Percentiles rank a stretch among this genome's conserved stretches.
Conservation (phyloP, 2,888 invertebrate species). For the Cantharis lateralis region DNA sequence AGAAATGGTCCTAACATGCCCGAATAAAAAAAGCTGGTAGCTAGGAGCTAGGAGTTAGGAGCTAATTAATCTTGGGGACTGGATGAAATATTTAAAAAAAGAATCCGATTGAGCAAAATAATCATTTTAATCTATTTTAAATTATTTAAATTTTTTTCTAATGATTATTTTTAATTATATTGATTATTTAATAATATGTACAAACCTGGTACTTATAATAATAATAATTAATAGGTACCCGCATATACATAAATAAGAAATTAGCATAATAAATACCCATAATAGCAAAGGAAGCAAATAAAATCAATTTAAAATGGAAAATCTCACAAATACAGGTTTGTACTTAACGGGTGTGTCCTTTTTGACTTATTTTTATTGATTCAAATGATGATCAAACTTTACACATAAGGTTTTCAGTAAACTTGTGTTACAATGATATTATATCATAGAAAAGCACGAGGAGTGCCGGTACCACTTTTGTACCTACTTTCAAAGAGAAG, state of each 20-base stretch:
- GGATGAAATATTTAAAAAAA: background rate
- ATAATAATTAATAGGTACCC: too few relatives aligned
- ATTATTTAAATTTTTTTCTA: too few relatives aligned
- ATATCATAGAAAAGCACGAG: slow-evolving; percentile 26
- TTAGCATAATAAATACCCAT: background rate
- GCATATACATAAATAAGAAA: background rate
- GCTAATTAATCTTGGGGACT: background rate
- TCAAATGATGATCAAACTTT: background rate
- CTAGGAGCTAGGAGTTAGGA: too few relatives aligned
- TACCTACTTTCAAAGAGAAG: slow-evolving; percentile 38
- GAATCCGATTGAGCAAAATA: too few relatives aligned
- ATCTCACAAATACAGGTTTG: background rate
- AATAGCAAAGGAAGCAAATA: too few relatives aligned
- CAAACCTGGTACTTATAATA: too few relatives aligned
- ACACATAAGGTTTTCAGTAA: background rate
- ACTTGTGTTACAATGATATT: slow-evolving; percentile 10
- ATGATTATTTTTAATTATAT: too few relatives aligned
- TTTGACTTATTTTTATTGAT: background rate
- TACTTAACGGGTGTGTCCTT: background rate
- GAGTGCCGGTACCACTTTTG: slow-evolving; percentile 36
- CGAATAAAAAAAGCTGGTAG: too few relatives aligned
- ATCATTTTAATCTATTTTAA: too few relatives aligned
- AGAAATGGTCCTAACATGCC: too few relatives aligned
- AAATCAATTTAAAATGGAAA: background rate
- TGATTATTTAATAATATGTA: too few relatives aligned